These are phyloP conservation scores for Ophioninae sp. DNA, from an alignment of 2,888 invertebrate genomes.

Conservation along the genomic window DNA sequence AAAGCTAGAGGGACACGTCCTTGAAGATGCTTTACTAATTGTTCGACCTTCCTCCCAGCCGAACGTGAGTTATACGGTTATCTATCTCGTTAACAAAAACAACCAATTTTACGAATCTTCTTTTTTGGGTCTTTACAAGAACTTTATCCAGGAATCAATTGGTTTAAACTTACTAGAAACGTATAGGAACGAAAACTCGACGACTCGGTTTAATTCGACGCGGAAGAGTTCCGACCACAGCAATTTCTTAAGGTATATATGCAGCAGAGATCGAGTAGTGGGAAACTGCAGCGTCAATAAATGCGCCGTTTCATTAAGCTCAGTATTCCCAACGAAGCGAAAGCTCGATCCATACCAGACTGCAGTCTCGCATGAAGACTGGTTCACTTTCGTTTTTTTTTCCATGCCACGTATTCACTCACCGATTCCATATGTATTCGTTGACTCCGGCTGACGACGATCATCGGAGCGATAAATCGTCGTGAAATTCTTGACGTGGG, in stretches of 20 bases:
- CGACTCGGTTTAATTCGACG: background rate
- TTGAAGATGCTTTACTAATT: too few species aligned
- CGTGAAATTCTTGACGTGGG: constrained; percentile 55
- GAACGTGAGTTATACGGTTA: background rate
- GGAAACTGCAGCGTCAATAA: constrained; percentile 36
- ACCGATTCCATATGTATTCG: constrained; percentile 25
- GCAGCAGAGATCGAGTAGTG: background rate
- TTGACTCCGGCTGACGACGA: constrained; percentile 20
- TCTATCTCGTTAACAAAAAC: background rate
- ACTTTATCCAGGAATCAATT: background rate
- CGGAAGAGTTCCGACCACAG: background rate
- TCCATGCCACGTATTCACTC: constrained; percentile 9
- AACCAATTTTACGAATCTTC: background rate
- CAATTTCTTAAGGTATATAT: constrained; percentile 9
- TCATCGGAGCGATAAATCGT: constrained; percentile 57
- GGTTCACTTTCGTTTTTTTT: constrained; percentile 32
- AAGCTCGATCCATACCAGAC: constrained; percentile 28
- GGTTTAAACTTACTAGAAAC: too few species aligned
- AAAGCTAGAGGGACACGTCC: too few species aligned
- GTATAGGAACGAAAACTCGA: too few species aligned
- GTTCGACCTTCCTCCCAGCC: too few species aligned
- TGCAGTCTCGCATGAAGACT: constrained; percentile 13
- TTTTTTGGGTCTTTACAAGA: background rate
- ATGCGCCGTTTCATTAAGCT: constrained; percentile 33
- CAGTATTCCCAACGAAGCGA: constrained; percentile 4